Base-by-base conservation (phyloP, 2,113 vertebrate species). In the Cnemophilus loriae region DNA sequence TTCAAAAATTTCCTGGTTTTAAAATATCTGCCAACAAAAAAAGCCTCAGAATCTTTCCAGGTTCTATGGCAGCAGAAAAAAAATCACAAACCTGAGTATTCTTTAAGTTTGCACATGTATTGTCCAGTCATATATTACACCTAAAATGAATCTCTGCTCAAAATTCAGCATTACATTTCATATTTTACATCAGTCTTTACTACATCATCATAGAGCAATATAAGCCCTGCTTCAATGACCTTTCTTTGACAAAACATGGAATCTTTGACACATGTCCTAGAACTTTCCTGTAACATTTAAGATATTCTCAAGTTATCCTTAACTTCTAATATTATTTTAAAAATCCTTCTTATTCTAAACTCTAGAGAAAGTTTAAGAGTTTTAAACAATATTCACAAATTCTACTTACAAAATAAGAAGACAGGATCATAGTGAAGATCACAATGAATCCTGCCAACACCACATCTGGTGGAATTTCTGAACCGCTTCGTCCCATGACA, bases 401-500 rank as follows among this genome's bases (percentile, higher is more conserved):
- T 90, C 87, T 94, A 95, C 99, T 99, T 98, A 99, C 99, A 94
- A 99, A 99, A 97, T 98, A 99, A 13, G 99, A 99, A 55, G 99
- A 99, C 41, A 99, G 97, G 89, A 99, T 97, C 93, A 99, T 95
- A 28, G 98, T 98, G 80, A 98, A 96, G 67, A 98, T 75, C 65
- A 98, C 98, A 89, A 99, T 97, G 70, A 99, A 97, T 83, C 98
- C 97, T 41, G 99, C 99, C 94, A 99, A 84, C 52, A 99, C 98
- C 80, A 99, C 81, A 75, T 99, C 99, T 2, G 99, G 99, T 28
- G 98, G 99, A 49, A 99, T 99, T 97, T 99, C 99, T 2, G 99
- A 99, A 79, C 99, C 99, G 33, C 99, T 99, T 82, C 99, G 99
- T 19, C 99, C 99, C 97, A 99, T 98, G 83, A 99, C 99, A 69